Evolutionary conservation across 2,888 invertebrate species (phyloP).

Genomic region (Rambutsinella grinnellia): DNA sequence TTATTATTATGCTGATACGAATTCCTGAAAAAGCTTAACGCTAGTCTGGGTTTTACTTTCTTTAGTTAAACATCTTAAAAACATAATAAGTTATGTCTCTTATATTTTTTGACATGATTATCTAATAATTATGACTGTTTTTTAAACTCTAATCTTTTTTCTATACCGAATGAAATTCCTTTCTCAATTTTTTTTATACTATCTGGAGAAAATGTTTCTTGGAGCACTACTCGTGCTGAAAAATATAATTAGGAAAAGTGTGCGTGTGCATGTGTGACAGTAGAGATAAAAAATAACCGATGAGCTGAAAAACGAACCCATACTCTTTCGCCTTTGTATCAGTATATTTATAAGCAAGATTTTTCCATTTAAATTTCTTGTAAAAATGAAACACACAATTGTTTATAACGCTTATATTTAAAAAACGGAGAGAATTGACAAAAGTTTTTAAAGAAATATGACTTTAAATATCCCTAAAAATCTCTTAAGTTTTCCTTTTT

Average conservation of each 20-base stretch:
- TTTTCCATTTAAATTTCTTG: constrained; percentile 4
- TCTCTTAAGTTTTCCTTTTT: too few relatives aligned
- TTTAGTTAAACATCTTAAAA: constrained; percentile 15
- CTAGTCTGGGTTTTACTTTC: constrained; percentile 55
- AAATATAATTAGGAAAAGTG: too few relatives aligned
- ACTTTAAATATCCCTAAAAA: too few relatives aligned
- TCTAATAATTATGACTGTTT: constrained; percentile 30
- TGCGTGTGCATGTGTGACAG: too few relatives aligned
- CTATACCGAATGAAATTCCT: too few relatives aligned
- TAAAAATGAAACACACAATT: constrained; percentile 20
- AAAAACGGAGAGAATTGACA: too few relatives aligned
- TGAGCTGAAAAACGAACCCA: constrained; percentile 54
- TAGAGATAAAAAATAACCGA: constrained; percentile 47
- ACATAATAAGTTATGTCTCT: neutral
- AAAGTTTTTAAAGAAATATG: too few relatives aligned
- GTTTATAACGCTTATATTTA: constrained; percentile 51
- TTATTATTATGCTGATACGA: constrained; percentile 47
- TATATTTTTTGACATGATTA: constrained; percentile 7
- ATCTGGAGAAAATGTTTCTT: too few relatives aligned
- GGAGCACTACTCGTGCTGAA: too few relatives aligned
- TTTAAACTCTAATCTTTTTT: too few relatives aligned
- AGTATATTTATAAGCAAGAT: constrained; percentile 28
- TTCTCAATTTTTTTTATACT: too few relatives aligned
- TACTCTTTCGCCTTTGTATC: constrained; percentile 57
- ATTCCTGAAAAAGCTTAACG: constrained; percentile 56